Percentiles rank a stretch among this genome's conserved stretches.
Evolutionary conservation across 2,888 invertebrate genomes (phyloP).

Genomic region (Rhagonycha lutea): DNA sequence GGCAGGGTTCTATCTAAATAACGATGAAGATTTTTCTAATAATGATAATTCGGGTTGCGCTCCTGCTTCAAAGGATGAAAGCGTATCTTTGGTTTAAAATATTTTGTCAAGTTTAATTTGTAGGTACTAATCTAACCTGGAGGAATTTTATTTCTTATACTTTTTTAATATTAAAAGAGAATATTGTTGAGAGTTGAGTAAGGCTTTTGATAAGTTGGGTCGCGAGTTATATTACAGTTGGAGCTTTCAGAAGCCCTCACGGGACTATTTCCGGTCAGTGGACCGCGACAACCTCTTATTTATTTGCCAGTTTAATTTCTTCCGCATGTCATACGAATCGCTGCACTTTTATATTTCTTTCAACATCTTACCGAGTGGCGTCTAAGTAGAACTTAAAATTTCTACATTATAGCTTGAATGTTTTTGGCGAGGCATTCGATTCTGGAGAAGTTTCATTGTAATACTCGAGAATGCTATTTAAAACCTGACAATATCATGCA

Average conservation of each 20-base stretch:
- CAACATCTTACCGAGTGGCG: conserved; percentile 8
- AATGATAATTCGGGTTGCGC: neutral
- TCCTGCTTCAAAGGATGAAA: neutral
- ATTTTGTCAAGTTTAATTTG: neutral
- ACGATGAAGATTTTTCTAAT: neutral
- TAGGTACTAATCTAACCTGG: neutral
- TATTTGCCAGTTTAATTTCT: conserved; percentile 50
- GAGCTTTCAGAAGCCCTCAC: conserved; percentile 32
- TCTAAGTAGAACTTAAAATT: neutral
- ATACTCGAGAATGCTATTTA: conserved; percentile 33
- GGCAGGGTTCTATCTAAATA: neutral
- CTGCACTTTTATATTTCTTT: conserved; percentile 32
- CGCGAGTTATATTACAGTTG: conserved; percentile 21
- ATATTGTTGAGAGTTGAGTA: conserved; percentile 15
- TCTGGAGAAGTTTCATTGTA: neutral
- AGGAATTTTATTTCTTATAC: neutral
- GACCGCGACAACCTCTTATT: conserved; percentile 46
- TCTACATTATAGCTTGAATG: neutral
- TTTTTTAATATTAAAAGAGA: conserved; percentile 4
- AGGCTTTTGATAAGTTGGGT: conserved; percentile 19
- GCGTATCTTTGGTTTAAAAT: neutral
- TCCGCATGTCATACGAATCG: conserved; percentile 42
- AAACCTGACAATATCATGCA: conserved; percentile 47
- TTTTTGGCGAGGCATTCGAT: neutral
- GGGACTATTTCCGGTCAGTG: conserved; percentile 44